Conservation (phyloP, 2,888 invertebrate genomes). For the Gerris lacustris region DNA sequence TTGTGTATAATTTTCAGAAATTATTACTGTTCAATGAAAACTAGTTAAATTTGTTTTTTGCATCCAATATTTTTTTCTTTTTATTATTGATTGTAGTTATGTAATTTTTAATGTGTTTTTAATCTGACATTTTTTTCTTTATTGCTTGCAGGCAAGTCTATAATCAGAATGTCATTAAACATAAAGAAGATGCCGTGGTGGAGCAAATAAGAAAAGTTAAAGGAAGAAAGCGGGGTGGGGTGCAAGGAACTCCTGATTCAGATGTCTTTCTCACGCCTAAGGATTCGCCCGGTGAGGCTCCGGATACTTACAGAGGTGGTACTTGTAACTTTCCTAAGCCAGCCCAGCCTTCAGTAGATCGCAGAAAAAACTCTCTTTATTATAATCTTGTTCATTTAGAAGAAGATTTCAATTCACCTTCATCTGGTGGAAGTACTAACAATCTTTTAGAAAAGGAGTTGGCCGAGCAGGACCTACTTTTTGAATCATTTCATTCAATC, state of each 20-base stretch:
- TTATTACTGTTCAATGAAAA: no score
- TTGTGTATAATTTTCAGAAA: no score
- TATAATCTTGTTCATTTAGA: constrained; percentile 32
- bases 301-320: constrained; percentile 20
- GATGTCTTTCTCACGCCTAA: constrained; percentile 43
- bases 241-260: constrained; percentile 37
- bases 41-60: not conserved
- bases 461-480: constrained; percentile 43
- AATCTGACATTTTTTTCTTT: constrained; percentile 16
- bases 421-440: constrained; percentile 36
- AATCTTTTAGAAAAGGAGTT: constrained; percentile 42
- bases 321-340: constrained; percentile 12
- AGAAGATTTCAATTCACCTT: constrained; percentile 35
- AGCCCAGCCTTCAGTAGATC: constrained; percentile 12
- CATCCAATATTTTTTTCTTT: not conserved
- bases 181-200: constrained; percentile 43
- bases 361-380: constrained; percentile 27
- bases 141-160: constrained; percentile 40
- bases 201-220: constrained; percentile 38
- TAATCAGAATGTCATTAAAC: constrained; percentile 41
- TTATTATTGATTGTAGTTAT: constrained; percentile 4
- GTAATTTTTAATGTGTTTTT: constrained; percentile 10
- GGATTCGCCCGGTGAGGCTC: constrained; percentile 37
- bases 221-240: constrained; percentile 32
- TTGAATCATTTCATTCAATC: constrained; percentile 42